Evolutionary conservation across 2,113 vertebrate genomes (phyloP).

Genomic region (Andinoacara biseriatus): DNA sequence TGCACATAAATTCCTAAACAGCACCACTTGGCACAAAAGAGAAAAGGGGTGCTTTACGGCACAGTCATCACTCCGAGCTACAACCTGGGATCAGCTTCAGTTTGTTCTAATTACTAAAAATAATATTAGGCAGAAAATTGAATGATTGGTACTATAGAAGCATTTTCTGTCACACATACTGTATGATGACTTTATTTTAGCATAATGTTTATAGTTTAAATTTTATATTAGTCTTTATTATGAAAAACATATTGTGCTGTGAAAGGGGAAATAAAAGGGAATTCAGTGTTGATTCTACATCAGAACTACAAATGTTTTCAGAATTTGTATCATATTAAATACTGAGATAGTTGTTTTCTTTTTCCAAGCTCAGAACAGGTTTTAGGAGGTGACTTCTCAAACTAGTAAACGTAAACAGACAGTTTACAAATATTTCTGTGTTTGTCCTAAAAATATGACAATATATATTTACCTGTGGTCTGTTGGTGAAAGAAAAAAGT

Average conservation of each 20-base stretch:
- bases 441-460: background rate
- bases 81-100: background rate
- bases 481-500: background rate
- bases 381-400: background rate
- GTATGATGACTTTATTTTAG: background rate
- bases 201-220: background rate
- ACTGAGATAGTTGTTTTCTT: background rate
- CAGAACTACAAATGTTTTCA: background rate
- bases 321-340: background rate
- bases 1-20: constrained; percentile 63
- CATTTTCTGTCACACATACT: background rate
- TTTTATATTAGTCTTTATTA: background rate
- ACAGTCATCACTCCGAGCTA: constrained; percentile 23
- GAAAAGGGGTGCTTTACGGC: background rate
- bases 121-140: background rate
- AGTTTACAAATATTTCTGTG: too few species aligned
- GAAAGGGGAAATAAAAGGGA: too few species aligned
- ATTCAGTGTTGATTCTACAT: background rate
- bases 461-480: background rate
- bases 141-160: background rate
- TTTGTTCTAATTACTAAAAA: constrained; percentile 17
- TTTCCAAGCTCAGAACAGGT: background rate
- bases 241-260: background rate
- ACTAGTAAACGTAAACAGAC: background rate
- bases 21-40: constrained; percentile 32